phyloP scores from a whole-genome alignment of 2,113 vertebrate genomes.

The Menidia beryllina region DNA sequence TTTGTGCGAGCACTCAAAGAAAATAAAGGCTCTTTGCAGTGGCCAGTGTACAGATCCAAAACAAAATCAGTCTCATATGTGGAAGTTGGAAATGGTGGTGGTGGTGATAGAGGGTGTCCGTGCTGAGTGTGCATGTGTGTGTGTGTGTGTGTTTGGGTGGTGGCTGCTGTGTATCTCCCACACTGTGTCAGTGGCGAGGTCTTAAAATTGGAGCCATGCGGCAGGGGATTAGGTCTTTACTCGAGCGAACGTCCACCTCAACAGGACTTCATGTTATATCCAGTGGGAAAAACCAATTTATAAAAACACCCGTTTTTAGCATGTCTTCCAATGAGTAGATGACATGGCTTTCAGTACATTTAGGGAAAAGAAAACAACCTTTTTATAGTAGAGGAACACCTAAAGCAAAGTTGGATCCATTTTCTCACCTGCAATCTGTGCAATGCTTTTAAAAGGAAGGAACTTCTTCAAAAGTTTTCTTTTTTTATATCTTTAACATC shows the following conservation, averaged over 20 bases:
- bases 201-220: slow-evolving; percentile 91
- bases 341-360: not conserved
- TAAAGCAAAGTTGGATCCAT: too few relatives aligned
- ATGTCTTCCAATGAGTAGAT: slow-evolving; percentile 11
- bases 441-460: not conserved
- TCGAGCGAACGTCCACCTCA: slow-evolving; percentile 40
- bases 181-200: slow-evolving; percentile 72
- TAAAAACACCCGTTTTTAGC: slow-evolving; percentile 20
- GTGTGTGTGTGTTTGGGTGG: slow-evolving; percentile 24
- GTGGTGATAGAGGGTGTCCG: slow-evolving; percentile 46
- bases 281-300: slow-evolving; percentile 25
- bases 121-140: slow-evolving; percentile 4
- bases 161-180: slow-evolving; percentile 71
- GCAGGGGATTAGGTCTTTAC: slow-evolving; percentile 83
- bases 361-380: not conserved
- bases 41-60: slow-evolving; percentile 74
- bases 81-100: slow-evolving; percentile 63
- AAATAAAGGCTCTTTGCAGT: slow-evolving; percentile 59
- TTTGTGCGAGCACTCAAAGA: slow-evolving; percentile 16
- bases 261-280: slow-evolving; percentile 30
- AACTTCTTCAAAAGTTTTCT: not conserved
- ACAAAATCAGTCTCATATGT: slow-evolving; percentile 81
- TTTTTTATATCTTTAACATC: not conserved
- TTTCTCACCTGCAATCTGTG: not conserved
- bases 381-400: not conserved